A percentile compares a stretch with the other conserved stretches of the same genome.
Evolutionary conservation across 2,113 vertebrate species (phyloP).

Genomic region (Petrocephalus zakoni): DNA sequence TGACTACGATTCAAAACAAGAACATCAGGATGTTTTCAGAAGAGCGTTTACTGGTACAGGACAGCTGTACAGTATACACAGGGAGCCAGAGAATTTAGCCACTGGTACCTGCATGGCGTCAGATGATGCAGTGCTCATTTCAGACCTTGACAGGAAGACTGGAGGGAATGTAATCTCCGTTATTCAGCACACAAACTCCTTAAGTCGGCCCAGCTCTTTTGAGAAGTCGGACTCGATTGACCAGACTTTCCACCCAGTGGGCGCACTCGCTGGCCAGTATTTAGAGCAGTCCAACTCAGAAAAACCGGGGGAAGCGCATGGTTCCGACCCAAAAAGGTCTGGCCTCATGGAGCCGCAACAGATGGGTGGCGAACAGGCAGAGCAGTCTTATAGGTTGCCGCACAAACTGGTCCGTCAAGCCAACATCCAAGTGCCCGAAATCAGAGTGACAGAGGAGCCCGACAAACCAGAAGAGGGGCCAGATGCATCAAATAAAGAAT

Average conservation of each 20-base stretch:
- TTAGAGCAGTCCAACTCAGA: slow-evolving; percentile 69
- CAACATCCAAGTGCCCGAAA: slow-evolving; percentile 96
- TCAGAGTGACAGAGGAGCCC: slow-evolving; percentile 91
- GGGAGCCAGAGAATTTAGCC: slow-evolving; percentile 66
- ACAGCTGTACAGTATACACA: slow-evolving; percentile 48
- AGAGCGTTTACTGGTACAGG: slow-evolving; percentile 56
- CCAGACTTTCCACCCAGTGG: slow-evolving; percentile 49
- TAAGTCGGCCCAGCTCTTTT: slow-evolving; percentile 79
- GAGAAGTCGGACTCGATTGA: slow-evolving; percentile 73
- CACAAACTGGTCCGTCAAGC: slow-evolving; percentile 82
- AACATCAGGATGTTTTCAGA: slow-evolving; percentile 59
- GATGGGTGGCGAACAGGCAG: slow-evolving; percentile 46
- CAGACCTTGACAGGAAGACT: slow-evolving; percentile 68
- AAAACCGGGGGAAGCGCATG: slow-evolving; percentile 65
- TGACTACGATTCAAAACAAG: slow-evolving; percentile 74
- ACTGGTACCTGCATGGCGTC: slow-evolving; percentile 57
- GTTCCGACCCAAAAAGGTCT: slow-evolving; percentile 54
- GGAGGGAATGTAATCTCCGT: slow-evolving; percentile 94
- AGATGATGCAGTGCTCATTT: slow-evolving; percentile 53
- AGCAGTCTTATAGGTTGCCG: slow-evolving; percentile 66
- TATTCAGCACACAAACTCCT: slow-evolving; percentile 95
- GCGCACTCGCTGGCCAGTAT: slow-evolving; percentile 59
- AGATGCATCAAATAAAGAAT: slow-evolving; percentile 77
- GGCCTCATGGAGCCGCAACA: slow-evolving; percentile 51
- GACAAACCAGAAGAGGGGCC: slow-evolving; percentile 85